Evolutionary conservation across 2,888 invertebrate genomes (phyloP), one percentile per base, ranked within the genome.

Genomic region (Gerris lacustris): DNA sequence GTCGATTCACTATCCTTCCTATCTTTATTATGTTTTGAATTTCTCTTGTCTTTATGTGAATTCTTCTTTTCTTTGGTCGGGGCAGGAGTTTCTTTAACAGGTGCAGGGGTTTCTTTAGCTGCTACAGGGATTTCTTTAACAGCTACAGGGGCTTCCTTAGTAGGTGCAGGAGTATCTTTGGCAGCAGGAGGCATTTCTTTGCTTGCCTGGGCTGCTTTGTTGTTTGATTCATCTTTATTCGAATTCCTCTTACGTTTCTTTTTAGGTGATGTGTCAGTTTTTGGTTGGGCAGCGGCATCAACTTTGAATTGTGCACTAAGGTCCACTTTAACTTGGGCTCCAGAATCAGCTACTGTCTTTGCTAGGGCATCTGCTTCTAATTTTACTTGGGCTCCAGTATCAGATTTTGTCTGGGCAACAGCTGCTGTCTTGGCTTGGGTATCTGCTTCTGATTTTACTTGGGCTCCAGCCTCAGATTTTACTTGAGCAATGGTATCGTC

Each of bases 221-320:
- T 55, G 9, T 9, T 11, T 55, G 55, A 55, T 31, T 31, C 31
- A 62, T n/a, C 62, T 62, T 62, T 62, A n/a, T 11, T 15, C 11
- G 62, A 11, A 31, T 64, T 64, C 18, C 64, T 64, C 64, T 64
- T n/a, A 64, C 64, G 64, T 5, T 17, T 64, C 17, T 31, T 64
- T 31, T 64, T 64, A 64, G 64, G 64, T 17, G 64, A 64, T 18
- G 64, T 17, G 11, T n/a, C 18, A 18, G 2, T 6, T 18, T 64
- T 64, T 4, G 4, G 31, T 31, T 31, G 31, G 4, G 31, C 31
- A 1, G 31, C 31, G 4, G 31, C 31, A 4, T 31, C 31, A 31
- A 31, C 31, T 31, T 31, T 31, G 4, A 31, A 31, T 31, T 31
- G 31, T 31, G 31, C 31, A 31, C 2, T 31, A 31, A 31, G 31